phyloP scores from a whole-genome alignment of 2,888 invertebrate genomes.

The Chymomyza amoena region DNA sequence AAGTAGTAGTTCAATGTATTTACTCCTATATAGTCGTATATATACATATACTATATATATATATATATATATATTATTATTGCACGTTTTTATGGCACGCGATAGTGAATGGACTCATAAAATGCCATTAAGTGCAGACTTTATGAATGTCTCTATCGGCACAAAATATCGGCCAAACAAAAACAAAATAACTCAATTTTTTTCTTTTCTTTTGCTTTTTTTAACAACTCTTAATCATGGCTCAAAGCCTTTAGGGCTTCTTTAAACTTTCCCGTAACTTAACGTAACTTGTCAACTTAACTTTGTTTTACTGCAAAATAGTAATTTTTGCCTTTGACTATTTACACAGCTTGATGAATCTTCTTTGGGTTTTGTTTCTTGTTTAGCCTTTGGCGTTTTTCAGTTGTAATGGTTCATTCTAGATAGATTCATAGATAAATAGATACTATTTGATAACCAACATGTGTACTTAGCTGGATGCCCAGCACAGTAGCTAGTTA shows the following conservation, averaged over 20 bases:
- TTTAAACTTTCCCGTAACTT: neutral
- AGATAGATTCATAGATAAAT: too few species aligned
- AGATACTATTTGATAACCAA: neutral
- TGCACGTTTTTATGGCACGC: slow-evolving; percentile 66
- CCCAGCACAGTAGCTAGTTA: slow-evolving; percentile 47
- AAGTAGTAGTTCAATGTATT: slow-evolving; percentile 5
- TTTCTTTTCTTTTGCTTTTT: neutral
- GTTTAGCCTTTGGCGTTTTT: slow-evolving; percentile 7
- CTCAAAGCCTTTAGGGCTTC: neutral
- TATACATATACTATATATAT: neutral
- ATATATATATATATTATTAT: neutral
- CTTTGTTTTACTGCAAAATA: neutral
- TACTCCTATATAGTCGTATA: slow-evolving; percentile 8
- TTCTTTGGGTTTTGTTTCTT: slow-evolving; percentile 16
- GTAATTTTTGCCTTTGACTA: slow-evolving; percentile 34
- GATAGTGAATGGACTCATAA: slow-evolving; percentile 29
- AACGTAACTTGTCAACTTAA: neutral
- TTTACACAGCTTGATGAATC: slow-evolving; percentile 53
- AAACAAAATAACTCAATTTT: neutral
- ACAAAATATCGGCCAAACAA: neutral
- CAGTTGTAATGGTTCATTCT: slow-evolving; percentile 16
- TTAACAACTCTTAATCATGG: neutral
- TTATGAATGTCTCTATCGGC: neutral
- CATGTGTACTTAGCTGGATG: neutral
- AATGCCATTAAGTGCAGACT: neutral